Percentiles rank a stretch among this genome's conserved stretches.
Conservation (phyloP, 2,888 invertebrate genomes). For the Agonopterix subpropinquella region DNA sequence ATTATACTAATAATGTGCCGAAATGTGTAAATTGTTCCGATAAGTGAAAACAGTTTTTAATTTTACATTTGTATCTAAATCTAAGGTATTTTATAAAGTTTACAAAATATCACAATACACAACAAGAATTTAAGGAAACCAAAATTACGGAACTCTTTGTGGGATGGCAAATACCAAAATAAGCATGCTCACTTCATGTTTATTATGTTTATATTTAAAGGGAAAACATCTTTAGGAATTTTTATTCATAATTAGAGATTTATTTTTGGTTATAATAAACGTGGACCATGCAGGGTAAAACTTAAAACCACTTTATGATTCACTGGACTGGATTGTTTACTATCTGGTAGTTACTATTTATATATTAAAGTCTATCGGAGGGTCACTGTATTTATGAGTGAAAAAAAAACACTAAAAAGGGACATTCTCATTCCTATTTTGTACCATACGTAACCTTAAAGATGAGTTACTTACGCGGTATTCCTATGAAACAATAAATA, state of each 20-base stretch:
- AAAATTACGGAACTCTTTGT: neutral
- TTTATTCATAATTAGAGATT: slow-evolving; percentile 4
- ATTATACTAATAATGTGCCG: no score
- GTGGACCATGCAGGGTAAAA: slow-evolving; percentile 44
- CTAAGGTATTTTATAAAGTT: no score
- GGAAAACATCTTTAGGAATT: neutral
- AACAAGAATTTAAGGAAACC: neutral
- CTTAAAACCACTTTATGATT: neutral
- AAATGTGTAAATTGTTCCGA: no score
- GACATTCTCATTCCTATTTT: slow-evolving; percentile 46
- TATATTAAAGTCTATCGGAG: slow-evolving; percentile 21
- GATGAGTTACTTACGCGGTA: slow-evolving; percentile 70
- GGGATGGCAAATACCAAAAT: neutral
- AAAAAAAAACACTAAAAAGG: slow-evolving; percentile 45
- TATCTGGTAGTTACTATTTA: slow-evolving; percentile 18
- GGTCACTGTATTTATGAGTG: slow-evolving; percentile 23
- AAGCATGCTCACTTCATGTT: neutral
- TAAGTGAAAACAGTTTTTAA: no score
- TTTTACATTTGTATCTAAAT: no score
- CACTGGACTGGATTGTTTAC: neutral
- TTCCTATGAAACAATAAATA: slow-evolving; percentile 74
- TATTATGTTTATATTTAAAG: neutral
- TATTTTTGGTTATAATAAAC: slow-evolving; percentile 2
- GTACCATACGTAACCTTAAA: slow-evolving; percentile 45
- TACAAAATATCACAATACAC: neutral